Evolutionary conservation across 2,797 vertebrate genomes (phyloP).

Genomic region (Chromobotia macracanthus): DNA sequence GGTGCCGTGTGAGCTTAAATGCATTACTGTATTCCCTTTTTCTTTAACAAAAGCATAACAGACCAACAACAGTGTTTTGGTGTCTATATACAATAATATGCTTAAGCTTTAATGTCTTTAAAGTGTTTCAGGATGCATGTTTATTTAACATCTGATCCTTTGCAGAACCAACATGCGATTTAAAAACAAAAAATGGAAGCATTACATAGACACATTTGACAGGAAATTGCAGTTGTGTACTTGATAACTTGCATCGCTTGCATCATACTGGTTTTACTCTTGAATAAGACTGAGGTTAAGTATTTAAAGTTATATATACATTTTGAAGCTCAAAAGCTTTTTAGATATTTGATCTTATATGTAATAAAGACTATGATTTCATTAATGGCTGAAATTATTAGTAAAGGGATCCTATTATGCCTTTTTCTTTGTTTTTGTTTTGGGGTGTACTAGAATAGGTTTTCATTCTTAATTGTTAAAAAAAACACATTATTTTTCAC

Average conservation of each 20-base stretch:
- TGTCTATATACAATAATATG: neutral
- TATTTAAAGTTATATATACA: neutral
- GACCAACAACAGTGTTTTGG: neutral
- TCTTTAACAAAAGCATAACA: constrained; percentile 1
- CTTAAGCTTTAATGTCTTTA: neutral
- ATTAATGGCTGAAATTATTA: no score
- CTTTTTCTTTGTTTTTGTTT: no score
- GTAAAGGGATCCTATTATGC: no score
- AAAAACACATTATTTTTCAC: no score
- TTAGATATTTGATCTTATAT: no score
- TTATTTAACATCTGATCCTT: neutral
- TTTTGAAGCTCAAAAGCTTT: no score
- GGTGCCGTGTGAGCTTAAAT: constrained; percentile 64
- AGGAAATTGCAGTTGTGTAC: constrained; percentile 5
- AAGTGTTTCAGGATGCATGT: neutral
- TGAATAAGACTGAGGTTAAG: neutral
- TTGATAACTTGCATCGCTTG: neutral
- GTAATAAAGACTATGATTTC: no score
- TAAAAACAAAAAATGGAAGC: neutral
- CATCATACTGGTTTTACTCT: neutral
- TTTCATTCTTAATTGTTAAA: no score
- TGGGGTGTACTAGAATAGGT: no score
- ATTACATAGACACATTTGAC: neutral
- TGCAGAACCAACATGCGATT: neutral
- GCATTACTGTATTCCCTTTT: constrained; percentile 49